Evolutionary conservation across 2,888 invertebrate genomes (phyloP).

Genomic region (Phytoseiulus persimilis): DNA sequence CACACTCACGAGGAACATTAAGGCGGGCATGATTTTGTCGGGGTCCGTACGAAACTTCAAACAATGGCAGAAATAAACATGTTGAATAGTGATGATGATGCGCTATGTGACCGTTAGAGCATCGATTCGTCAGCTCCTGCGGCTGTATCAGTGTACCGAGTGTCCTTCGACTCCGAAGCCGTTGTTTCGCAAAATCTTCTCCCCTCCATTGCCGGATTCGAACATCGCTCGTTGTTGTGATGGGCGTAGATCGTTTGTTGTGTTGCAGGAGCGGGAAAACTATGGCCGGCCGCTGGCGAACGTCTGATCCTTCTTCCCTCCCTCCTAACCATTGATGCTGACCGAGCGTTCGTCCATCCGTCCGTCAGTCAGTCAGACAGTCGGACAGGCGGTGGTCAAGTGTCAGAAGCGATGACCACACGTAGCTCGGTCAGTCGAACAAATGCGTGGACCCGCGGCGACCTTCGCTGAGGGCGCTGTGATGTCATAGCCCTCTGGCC

Average conservation of each 20-base stretch:
- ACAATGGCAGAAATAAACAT: neutral
- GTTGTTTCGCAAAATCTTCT: neutral
- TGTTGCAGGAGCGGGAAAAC: neutral
- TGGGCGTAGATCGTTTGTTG: neutral
- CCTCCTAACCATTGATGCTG: neutral
- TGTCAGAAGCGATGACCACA: slow-evolving; percentile 5
- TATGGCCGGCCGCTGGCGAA: neutral
- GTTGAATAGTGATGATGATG: neutral
- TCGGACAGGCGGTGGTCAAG: neutral
- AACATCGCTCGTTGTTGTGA: neutral
- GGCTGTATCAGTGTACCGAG: neutral
- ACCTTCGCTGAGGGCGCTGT: neutral
- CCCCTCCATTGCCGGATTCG: neutral
- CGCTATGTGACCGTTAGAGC: neutral
- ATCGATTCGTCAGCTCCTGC: neutral
- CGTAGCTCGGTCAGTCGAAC: neutral
- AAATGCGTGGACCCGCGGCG: neutral
- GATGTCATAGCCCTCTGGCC: neutral
- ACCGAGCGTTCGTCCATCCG: too few relatives aligned
- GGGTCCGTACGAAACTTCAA: neutral
- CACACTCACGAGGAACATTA: neutral
- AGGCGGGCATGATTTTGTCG: neutral
- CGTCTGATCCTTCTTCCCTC: neutral
- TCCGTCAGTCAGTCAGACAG: too few relatives aligned
- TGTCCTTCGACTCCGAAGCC: neutral